Conservation (phyloP, 2,888 invertebrate species). For the Netelia inedita region DNA sequence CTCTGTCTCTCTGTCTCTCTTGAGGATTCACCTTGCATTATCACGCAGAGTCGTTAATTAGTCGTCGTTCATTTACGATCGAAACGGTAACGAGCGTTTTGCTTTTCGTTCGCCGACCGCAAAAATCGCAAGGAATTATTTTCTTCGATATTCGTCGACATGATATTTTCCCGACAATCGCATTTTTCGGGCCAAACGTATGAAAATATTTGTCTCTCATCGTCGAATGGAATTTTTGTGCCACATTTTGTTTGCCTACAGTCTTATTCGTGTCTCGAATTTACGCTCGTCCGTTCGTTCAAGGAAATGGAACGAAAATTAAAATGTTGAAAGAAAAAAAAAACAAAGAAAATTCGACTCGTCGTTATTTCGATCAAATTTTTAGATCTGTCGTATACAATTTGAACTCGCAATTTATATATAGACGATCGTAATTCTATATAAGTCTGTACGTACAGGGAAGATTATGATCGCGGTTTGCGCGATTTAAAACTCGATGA, state of each 20-base stretch:
- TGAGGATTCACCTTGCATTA: slow-evolving; percentile 3
- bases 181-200: no score
- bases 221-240: no score
- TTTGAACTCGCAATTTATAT: not conserved
- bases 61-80: slow-evolving; percentile 21
- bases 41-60: slow-evolving; percentile 14
- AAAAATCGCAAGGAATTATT: not conserved
- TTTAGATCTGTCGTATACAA: not conserved
- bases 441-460: not conserved
- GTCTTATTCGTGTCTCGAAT: no score
- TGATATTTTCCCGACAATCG: not conserved
- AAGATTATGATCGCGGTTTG: slow-evolving; percentile 43
- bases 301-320: no score
- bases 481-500: slow-evolving; percentile 41
- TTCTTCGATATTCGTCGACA: not conserved
- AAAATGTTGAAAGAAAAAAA: no score
- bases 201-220: no score
- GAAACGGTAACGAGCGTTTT: slow-evolving; percentile 28
- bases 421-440: slow-evolving; percentile 21
- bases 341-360: not conserved
- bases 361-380: slow-evolving; percentile 3
- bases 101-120: not conserved
- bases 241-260: no score
- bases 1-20: not conserved
- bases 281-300: no score